Evolutionary conservation across 2,888 invertebrate species (phyloP).

Genomic region (Caenorhabditis sp.): DNA sequence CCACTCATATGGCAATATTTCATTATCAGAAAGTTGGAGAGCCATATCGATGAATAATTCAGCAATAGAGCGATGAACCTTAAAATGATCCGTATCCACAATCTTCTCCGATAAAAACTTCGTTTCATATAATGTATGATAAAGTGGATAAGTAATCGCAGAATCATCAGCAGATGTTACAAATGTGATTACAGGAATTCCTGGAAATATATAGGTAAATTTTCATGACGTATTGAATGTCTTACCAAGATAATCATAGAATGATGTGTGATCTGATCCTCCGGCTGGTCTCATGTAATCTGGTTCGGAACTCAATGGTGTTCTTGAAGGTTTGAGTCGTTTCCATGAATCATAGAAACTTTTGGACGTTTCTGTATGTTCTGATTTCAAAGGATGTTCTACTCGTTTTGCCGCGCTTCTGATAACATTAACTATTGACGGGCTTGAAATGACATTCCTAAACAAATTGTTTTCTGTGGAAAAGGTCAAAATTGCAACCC

Average conservation of each 20-base stretch:
- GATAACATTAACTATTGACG: conserved; percentile 70
- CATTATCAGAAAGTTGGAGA: conserved; percentile 70
- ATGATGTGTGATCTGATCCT: conserved; percentile 73
- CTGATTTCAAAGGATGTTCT: conserved; percentile 55
- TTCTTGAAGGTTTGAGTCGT: conserved; percentile 9
- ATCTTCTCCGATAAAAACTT: conserved; percentile 65
- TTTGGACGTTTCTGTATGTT: conserved; percentile 38
- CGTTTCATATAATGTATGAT: conserved; percentile 69
- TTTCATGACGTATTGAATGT: neutral
- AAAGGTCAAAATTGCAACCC: neutral
- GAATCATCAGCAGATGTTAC: conserved; percentile 21
- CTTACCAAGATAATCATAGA: conserved; percentile 70
- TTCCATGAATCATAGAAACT: conserved; percentile 68
- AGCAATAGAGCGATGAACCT: conserved; percentile 70
- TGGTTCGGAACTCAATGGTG: conserved; percentile 16
- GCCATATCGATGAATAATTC: conserved; percentile 71
- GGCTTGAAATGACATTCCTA: conserved; percentile 59
- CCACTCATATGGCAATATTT: conserved; percentile 22
- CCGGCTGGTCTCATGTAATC: conserved; percentile 67
- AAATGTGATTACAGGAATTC: conserved; percentile 71
- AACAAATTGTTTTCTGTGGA: neutral
- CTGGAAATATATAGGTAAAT: conserved; percentile 6
- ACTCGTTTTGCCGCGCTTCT: conserved; percentile 70
- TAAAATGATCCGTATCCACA: conserved; percentile 51
- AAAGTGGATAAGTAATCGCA: conserved; percentile 58